Evolutionary conservation across 1,140 invertebrate species (phyloP).

Genomic region (Acromyrmex echinatior): DNA sequence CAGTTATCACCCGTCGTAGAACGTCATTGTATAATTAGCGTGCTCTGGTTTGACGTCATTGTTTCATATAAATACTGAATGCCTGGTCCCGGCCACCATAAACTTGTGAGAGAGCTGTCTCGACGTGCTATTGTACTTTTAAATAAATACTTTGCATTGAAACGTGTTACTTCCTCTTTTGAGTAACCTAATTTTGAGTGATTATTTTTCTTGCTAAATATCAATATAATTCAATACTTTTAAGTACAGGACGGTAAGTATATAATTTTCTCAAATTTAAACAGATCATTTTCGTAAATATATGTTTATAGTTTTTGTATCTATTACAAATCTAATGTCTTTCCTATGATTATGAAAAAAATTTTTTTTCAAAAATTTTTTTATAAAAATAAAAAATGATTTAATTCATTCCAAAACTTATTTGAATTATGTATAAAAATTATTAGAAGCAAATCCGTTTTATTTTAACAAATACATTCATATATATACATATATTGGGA

Average conservation of each 20-base stretch:
- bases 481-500: background rate
- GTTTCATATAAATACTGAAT: slow-evolving; percentile 81
- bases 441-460: background rate
- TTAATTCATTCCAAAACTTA: background rate
- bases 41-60: slow-evolving; percentile 84
- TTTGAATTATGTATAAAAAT: background rate
- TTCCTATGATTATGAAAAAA: background rate
- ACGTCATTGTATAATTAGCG: slow-evolving; percentile 85
- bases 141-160: background rate
- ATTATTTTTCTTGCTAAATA: slow-evolving; percentile 9
- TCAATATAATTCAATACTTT: slow-evolving; percentile 4
- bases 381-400: background rate
- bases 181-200: background rate
- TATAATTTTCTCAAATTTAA: background rate
- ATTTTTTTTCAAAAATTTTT: background rate
- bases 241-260: slow-evolving; percentile 20
- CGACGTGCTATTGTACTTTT: slow-evolving; percentile 6
- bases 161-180: background rate
- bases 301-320: background rate
- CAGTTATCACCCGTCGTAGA: slow-evolving; percentile 81
- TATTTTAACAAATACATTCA: background rate
- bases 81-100: slow-evolving; percentile 26
- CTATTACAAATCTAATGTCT: background rate
- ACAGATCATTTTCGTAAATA: background rate
- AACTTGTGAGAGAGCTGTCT: slow-evolving; percentile 42